A percentile compares a stretch with the other conserved stretches of the same genome.
Conservation (phyloP, 2,113 vertebrate genomes). For the Gnathonemus longibarbis region DNA sequence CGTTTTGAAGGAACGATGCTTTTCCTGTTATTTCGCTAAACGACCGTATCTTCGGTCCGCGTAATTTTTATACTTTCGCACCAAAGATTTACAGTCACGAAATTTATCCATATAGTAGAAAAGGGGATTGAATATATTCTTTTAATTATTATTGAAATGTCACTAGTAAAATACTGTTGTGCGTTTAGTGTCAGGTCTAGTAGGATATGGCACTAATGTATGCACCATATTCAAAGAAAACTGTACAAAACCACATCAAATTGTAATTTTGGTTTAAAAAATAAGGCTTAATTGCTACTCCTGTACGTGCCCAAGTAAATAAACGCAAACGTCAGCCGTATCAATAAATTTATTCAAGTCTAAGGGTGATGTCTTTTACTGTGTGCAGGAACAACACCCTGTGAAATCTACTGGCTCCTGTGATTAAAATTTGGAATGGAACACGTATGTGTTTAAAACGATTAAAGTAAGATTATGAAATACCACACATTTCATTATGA, state of each 20-base stretch:
- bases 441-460: neutral
- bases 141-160: neutral
- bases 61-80: neutral
- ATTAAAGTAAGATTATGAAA: constrained; percentile 3
- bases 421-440: neutral
- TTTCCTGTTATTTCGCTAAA: neutral
- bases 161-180: neutral
- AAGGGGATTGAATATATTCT: neutral
- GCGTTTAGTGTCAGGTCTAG: neutral
- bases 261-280: neutral
- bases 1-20: neutral
- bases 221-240: neutral
- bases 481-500: neutral
- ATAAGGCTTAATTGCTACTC: neutral
- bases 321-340: neutral
- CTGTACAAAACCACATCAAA: neutral
- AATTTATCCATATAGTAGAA: neutral
- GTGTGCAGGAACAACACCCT: neutral
- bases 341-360: neutral
- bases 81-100: neutral
- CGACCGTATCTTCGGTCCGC: neutral
- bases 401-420: neutral
- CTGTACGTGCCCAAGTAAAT: neutral
- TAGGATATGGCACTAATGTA: neutral
- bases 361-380: neutral